phyloP scores from a whole-genome alignment of 1,140 invertebrate genomes.

The Potamilus streckersoni region DNA sequence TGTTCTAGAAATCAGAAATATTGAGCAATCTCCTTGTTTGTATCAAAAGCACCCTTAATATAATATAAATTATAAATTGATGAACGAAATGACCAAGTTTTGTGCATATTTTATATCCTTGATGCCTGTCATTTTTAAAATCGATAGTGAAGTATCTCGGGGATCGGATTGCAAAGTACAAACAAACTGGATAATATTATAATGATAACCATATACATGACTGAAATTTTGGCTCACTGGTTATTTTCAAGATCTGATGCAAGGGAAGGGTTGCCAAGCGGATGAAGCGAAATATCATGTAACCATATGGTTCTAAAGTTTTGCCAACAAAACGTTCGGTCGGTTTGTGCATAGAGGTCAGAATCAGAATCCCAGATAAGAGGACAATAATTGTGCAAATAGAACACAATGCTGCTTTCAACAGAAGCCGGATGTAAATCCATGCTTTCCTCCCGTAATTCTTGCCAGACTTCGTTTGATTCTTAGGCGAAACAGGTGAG shows the following conservation, averaged over 20 bases:
- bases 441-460: slow-evolving; percentile 9
- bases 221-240: slow-evolving; percentile 5
- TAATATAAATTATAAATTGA: no score
- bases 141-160: no score
- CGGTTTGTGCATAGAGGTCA: slow-evolving; percentile 13
- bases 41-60: no score
- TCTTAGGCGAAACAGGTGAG: slow-evolving; percentile 11
- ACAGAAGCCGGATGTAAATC: slow-evolving; percentile 9
- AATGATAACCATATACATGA: no score
- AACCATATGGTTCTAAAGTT: slow-evolving; percentile 9
- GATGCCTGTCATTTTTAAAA: no score
- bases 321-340: slow-evolving; percentile 5
- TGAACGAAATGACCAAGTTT: no score
- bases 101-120: no score
- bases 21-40: no score
- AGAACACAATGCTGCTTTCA: slow-evolving; percentile 5
- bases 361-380: background rate
- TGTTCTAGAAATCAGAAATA: no score
- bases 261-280: slow-evolving; percentile 18
- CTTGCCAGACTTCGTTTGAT: background rate
- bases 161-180: no score
- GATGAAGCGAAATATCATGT: slow-evolving; percentile 15
- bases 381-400: slow-evolving; percentile 1
- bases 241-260: slow-evolving; percentile 12
- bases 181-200: no score